Percentiles rank a stretch among this genome's conserved stretches.
Evolutionary conservation across 2,797 vertebrate species (phyloP).

Genomic region (Gambusia yucatana): DNA sequence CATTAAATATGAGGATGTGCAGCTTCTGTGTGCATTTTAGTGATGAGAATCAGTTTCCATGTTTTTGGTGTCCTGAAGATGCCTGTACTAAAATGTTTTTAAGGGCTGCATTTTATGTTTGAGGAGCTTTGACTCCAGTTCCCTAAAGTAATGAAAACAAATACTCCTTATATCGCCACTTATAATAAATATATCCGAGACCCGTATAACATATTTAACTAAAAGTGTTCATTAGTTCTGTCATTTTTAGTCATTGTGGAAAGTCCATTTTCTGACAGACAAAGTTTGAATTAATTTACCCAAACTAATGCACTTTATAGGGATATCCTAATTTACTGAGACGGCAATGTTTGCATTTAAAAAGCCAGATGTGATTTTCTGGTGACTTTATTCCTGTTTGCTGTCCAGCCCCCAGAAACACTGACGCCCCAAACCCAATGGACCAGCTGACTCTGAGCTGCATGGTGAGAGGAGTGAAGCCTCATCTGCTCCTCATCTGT

Average conservation of each 20-base stretch:
- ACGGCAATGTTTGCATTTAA: background rate
- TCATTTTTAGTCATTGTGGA: no score
- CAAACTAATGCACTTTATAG: background rate
- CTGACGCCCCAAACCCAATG: constrained; percentile 58
- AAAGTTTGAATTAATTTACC: background rate
- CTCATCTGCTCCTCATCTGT: no score
- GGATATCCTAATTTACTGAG: background rate
- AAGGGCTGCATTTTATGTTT: background rate
- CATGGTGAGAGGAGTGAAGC: constrained; percentile 75
- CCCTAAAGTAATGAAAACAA: background rate
- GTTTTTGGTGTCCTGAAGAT: background rate
- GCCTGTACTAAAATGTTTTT: background rate
- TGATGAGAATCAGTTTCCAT: background rate
- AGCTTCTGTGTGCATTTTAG: background rate
- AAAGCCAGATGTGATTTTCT: background rate
- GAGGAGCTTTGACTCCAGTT: background rate
- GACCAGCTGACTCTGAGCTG: constrained; percentile 80
- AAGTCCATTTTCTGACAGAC: background rate
- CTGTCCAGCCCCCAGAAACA: constrained; percentile 53
- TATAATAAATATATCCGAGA: no score
- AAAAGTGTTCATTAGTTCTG: background rate
- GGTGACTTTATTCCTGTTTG: background rate
- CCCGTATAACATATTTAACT: no score
- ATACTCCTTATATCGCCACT: no score
- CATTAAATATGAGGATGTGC: no score